Conservation (phyloP, 2,797 vertebrate genomes). For the Carapus acus region DNA sequence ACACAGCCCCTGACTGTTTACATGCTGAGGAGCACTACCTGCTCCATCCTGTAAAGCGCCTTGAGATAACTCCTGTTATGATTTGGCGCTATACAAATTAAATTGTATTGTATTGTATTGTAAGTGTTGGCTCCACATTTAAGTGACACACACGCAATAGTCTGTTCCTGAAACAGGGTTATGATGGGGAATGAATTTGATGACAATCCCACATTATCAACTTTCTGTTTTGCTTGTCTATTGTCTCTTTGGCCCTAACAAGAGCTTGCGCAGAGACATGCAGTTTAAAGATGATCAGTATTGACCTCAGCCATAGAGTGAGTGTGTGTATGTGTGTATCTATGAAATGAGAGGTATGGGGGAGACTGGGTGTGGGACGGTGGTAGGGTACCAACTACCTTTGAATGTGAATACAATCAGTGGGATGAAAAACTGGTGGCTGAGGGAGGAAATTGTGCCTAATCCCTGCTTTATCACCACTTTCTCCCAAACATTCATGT, state of each 20-base stretch:
- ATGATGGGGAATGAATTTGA: conserved; percentile 1
- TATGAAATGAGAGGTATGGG: conserved; percentile 9
- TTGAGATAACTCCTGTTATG: no score
- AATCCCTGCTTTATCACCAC: conserved; percentile 9
- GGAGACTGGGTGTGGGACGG: conserved; percentile 4
- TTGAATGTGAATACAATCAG: conserved; percentile 55
- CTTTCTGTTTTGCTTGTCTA: conserved; percentile 8
- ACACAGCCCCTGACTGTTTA: no score
- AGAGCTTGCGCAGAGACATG: conserved; percentile 44
- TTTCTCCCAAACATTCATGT: conserved; percentile 2
- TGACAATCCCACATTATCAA: background rate
- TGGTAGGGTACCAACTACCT: conserved; percentile 13
- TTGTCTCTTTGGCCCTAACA: conserved; percentile 14
- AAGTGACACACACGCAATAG: no score
- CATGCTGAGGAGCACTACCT: no score
- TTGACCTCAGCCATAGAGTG: conserved; percentile 60
- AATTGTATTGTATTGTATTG: no score
- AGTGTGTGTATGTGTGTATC: no score
- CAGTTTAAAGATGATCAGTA: conserved; percentile 70
- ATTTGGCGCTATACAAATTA: no score
- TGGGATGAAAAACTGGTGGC: conserved; percentile 51
- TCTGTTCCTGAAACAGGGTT: no score
- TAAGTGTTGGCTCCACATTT: no score
- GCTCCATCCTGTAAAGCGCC: no score
- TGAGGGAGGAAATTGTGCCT: no score